phyloP scores from a whole-genome alignment of 2,113 vertebrate genomes.

The Spea bombifrons region DNA sequence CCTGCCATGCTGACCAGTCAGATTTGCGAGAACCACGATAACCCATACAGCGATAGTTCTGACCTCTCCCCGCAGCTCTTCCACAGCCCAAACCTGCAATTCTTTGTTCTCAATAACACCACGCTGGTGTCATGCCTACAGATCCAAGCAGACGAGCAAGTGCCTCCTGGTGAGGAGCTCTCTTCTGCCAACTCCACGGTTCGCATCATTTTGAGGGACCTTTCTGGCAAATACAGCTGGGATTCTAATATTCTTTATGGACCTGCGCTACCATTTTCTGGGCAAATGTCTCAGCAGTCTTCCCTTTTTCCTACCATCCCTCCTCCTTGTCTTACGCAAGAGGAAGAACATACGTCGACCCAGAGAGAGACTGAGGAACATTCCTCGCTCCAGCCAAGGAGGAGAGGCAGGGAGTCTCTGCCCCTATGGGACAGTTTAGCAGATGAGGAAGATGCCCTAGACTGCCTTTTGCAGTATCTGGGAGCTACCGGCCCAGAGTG shows the following conservation, averaged over 20 bases:
- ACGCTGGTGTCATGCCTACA: slow-evolving; percentile 84
- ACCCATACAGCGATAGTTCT: slow-evolving; percentile 86
- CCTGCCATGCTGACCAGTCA: slow-evolving; percentile 95
- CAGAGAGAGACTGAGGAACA: slow-evolving; percentile 28
- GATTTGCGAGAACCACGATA: slow-evolving; percentile 97
- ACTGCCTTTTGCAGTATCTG: slow-evolving; percentile 93
- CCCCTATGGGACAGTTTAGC: slow-evolving; percentile 90
- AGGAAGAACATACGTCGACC: slow-evolving; percentile 57
- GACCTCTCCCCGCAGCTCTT: slow-evolving; percentile 95
- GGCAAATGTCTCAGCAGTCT: slow-evolving; percentile 48
- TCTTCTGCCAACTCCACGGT: slow-evolving; percentile 89
- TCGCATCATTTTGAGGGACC: slow-evolving; percentile 90
- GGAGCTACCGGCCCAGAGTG: slow-evolving; percentile 92
- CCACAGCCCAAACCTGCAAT: slow-evolving; percentile 94
- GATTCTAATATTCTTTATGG: slow-evolving; percentile 94
- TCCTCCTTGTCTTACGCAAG: slow-evolving; percentile 13
- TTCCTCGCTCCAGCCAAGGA: slow-evolving; percentile 76
- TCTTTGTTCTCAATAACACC: slow-evolving; percentile 90
- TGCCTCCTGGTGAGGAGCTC: slow-evolving; percentile 89
- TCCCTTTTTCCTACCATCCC: slow-evolving; percentile 20
- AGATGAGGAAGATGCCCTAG: slow-evolving; percentile 89
- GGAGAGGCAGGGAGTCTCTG: slow-evolving; percentile 82
- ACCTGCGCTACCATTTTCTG: slow-evolving; percentile 69
- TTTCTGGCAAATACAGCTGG: slow-evolving; percentile 96
- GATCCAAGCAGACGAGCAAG: slow-evolving; percentile 85